phyloP scores from a whole-genome alignment of 2,113 vertebrate genomes.

The Mirza zaza region DNA sequence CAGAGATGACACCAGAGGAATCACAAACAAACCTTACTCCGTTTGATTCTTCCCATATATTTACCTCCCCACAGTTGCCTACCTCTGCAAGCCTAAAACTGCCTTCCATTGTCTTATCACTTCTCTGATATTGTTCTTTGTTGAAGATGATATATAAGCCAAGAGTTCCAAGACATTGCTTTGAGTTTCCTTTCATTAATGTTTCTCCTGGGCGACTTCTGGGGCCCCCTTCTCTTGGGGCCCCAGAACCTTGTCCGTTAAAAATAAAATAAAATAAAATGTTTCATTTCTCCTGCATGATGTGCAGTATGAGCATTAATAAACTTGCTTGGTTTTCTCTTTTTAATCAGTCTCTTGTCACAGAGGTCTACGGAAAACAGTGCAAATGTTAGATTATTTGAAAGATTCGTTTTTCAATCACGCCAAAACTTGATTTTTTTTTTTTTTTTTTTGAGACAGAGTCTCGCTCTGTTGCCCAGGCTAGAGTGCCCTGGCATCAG shows the following conservation, averaged over 20 bases:
- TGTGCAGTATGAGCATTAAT: background rate
- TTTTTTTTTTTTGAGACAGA: too few species aligned
- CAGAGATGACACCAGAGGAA: background rate
- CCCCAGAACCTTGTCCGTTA: too few species aligned
- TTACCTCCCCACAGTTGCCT: background rate
- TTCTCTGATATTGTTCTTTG: background rate
- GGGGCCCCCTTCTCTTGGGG: too few species aligned
- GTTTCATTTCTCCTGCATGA: background rate
- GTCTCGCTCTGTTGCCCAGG: too few species aligned
- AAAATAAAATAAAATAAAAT: too few species aligned
- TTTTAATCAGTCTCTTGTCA: background rate
- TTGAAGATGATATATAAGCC: background rate
- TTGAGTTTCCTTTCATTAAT: background rate
- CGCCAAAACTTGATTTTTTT: background rate
- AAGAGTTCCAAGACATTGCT: background rate
- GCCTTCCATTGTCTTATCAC: background rate
- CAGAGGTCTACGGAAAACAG: background rate
- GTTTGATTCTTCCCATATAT: background rate
- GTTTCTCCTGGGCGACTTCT: background rate
- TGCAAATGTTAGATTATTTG: slow-evolving; percentile 33
- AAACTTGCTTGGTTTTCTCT: background rate
- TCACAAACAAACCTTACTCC: background rate
- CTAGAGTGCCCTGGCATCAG: too few species aligned
- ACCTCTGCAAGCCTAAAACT: background rate
- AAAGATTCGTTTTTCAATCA: slow-evolving; percentile 44